phyloP scores from a whole-genome alignment of 92 coral and sea anemone species.

The Zoanthus sociatus region DNA sequence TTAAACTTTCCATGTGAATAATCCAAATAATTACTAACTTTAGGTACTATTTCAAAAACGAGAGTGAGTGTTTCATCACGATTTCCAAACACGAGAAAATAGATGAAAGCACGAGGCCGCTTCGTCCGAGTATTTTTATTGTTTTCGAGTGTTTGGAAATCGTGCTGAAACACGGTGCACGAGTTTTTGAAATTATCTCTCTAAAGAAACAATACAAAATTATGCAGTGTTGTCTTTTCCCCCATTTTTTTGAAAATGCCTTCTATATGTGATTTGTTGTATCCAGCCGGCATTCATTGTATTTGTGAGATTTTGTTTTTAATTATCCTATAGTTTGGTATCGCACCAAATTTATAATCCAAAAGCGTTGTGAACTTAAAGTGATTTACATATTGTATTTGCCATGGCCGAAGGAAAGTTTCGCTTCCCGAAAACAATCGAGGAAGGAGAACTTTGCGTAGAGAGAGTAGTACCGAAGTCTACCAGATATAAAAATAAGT shows the following conservation, averaged over 20 bases:
- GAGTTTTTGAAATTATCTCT: background rate
- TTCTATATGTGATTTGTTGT: background rate
- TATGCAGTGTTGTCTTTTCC: conserved; percentile 7
- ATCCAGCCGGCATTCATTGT: background rate
- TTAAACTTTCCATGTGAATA: too few species aligned
- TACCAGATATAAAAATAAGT: too few species aligned
- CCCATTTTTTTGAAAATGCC: background rate
- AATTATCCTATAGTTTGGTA: background rate
- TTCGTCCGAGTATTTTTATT: too few species aligned
- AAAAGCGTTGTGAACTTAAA: background rate
- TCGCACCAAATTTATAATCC: background rate
- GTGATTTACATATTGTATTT: background rate
- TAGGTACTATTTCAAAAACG: too few species aligned
- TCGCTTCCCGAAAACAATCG: background rate
- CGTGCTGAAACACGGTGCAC: background rate
- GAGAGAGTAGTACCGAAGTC: background rate
- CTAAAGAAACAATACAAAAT: conserved; percentile 7
- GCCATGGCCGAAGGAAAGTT: conserved; percentile 12
- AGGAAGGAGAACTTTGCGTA: conserved; percentile 1
- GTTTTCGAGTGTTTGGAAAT: too few species aligned
- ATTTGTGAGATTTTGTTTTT: background rate
- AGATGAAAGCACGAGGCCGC: too few species aligned
- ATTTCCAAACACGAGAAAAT: too few species aligned
- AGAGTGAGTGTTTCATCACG: too few species aligned
- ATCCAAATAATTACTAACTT: too few species aligned